Evolutionary conservation across 2,113 vertebrate genomes (phyloP), one percentile per base, ranked within the genome.

Genomic region (Oreotrochilus melanogaster): DNA sequence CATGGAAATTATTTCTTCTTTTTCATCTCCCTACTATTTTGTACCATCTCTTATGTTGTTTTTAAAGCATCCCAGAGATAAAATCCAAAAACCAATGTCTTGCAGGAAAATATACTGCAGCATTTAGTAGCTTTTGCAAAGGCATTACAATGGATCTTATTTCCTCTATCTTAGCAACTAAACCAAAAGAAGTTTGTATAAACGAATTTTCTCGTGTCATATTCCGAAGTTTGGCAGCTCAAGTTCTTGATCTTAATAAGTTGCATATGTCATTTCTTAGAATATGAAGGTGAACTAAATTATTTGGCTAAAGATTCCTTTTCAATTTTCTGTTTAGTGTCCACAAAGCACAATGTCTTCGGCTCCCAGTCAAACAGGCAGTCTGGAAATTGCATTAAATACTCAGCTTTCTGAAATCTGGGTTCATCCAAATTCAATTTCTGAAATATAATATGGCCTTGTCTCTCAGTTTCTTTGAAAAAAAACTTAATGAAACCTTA

Each of bases 341-440:
- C 53, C 51, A 56, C 31, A 74, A 85, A 86, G 30, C 33, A 78
- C 69, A 78, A 73, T 17, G 21, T 80, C 67, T 88, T 76, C 93
- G 91, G 94, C 79, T 92, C 56, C 83, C 30, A 92, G 33, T 81
- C 94, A 93, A 92, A 78, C 64, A 92, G 37, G 24, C 60, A 64
- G 42, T 39, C 70, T 89, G 79, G 73, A 95, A 93, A 94, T 92
- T 89, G 17, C 82, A 94, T 96, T 96, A 95, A 93, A 71, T 84
- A 67, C 12, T 18, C 24, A 89, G 92, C 86, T 93, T 93, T 94
- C 89, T 84, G 88, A 92, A 96, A 92, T 67, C 79, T 84, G 25
- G 33, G 14, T 71, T 84, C 86, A 81, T 70, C 61, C 73, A 95
- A 93, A 96, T 82, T 94, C 35, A 93, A 57, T 97, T 95, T 92